These are phyloP conservation scores for Pinna nobilis DNA, from an alignment of 1,140 invertebrate genomes.

Conservation along the genomic window DNA sequence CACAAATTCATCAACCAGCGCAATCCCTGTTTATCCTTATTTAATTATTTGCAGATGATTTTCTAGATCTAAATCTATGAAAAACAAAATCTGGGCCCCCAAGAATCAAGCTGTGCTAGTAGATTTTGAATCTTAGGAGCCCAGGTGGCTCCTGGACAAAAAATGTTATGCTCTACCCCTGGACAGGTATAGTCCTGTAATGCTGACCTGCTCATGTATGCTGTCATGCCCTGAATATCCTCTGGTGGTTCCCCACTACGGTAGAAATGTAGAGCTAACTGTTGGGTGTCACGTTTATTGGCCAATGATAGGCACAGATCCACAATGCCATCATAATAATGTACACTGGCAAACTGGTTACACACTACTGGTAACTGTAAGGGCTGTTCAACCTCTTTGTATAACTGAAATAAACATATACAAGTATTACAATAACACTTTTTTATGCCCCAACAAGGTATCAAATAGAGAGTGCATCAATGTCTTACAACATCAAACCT, in stretches of 20 bases:
- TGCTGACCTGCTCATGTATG: constrained; percentile 65
- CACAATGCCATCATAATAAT: constrained; percentile 87
- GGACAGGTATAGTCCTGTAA: background rate
- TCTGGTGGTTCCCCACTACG: constrained; percentile 86
- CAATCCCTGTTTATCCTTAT: too few species aligned
- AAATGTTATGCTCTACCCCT: background rate
- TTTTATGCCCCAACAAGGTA: too few species aligned
- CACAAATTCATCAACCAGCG: too few species aligned
- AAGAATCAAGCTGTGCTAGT: too few species aligned
- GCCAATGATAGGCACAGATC: constrained; percentile 91
- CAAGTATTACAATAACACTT: background rate
- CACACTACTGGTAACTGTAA: constrained; percentile 87
- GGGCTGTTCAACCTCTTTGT: constrained; percentile 88
- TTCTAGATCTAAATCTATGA: too few species aligned
- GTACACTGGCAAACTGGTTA: constrained; percentile 84
- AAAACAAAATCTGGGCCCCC: too few species aligned
- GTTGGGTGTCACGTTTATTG: constrained; percentile 89
- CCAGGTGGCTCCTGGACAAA: background rate
- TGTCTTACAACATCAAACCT: too few species aligned
- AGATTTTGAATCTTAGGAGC: too few species aligned
- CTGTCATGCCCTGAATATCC: constrained; percentile 78
- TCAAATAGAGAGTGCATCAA: too few species aligned
- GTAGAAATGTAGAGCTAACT: constrained; percentile 92
- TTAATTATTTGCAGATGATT: too few species aligned
- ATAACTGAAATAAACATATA: constrained; percentile 80